Base-by-base conservation (phyloP, 2,113 vertebrate species). In the Trichechus manatus region DNA sequence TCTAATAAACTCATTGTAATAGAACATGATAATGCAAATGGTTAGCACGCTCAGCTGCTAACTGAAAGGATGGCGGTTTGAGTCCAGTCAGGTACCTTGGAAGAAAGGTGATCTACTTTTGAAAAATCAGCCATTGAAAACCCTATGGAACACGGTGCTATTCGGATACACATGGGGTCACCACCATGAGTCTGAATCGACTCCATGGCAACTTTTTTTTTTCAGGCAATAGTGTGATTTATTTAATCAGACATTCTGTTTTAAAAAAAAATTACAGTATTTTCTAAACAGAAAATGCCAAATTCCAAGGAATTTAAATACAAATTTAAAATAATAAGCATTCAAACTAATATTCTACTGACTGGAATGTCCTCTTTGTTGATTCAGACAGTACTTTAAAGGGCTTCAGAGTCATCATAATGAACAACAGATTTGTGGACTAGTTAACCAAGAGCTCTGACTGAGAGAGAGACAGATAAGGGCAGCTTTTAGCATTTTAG, bases 1-100 rank as follows among this genome's bases (percentile, higher is more conserved):
- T 94, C 72, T 95, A 87, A 95, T 77, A 96, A 97, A 86, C 31
- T 83, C 87, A 89, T 85, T 94, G 9, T 93, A 95, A 95, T 74
- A 72, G 86, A 83, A 77, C 29, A 77, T 64, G 70, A 64, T 23
- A 7, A 20, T 20, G 59, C 59, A 61, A 61, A 61, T 61, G 59
- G 59, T 61, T 61, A 61, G 13, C 15, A 17, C 14, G 15, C 53
- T 56, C 53, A 15, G 53, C 15, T 56, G 53, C 53, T 56, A 15
- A 15, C 53, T 56, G 53, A 56, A 56, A 56, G 15, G 53, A 4
- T 56, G 53, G 53, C 3, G 53, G 53, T 56, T 56, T 56, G 53
- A 56, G 53, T 56, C 13, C 53, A 56, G 11, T 56, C 53, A 56
- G 53, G 53, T 11, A 56, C 53, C 53, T 56, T 11, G 15, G 53